A percentile compares a stretch with the other conserved stretches of the same genome.
Conservation (phyloP, 2,797 vertebrate genomes). For the Hirundo rustica region DNA sequence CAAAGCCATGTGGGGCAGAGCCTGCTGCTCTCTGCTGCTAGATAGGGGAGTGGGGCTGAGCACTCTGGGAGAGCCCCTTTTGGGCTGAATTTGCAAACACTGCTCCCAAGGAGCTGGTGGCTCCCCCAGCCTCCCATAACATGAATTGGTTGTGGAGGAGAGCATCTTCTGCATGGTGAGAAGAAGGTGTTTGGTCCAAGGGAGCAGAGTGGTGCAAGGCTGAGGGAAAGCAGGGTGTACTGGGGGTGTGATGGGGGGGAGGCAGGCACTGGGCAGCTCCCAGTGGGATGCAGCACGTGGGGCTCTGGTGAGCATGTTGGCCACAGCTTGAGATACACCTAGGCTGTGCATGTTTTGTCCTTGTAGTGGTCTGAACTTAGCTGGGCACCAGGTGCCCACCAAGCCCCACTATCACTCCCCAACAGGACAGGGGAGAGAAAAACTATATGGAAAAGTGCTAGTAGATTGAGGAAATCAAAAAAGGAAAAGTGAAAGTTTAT, state of each 20-base stretch:
- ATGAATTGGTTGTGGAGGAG: neutral
- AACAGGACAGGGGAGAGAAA: neutral
- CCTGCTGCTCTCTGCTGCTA: neutral
- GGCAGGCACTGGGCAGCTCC: neutral
- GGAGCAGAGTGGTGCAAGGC: neutral
- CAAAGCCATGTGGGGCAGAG: neutral
- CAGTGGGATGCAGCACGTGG: accelerated
- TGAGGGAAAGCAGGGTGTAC: accelerated
- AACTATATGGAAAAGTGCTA: neutral
- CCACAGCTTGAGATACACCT: neutral
- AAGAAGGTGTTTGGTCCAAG: neutral
- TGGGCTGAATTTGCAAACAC: neutral
- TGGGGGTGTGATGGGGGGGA: neutral
- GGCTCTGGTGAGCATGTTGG: neutral
- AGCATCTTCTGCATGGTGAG: neutral
- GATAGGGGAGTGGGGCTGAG: neutral
- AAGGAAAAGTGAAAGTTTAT: neutral
- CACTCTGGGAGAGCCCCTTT: neutral
- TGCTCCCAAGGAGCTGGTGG: neutral
- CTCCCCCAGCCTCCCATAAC: neutral
- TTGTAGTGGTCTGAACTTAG: neutral
- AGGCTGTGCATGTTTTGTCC: neutral
- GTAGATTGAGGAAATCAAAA: neutral
- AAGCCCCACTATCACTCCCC: neutral
- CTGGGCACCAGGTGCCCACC: neutral